Conservation (phyloP, 2,113 vertebrate species). For the Numenius arquata region DNA sequence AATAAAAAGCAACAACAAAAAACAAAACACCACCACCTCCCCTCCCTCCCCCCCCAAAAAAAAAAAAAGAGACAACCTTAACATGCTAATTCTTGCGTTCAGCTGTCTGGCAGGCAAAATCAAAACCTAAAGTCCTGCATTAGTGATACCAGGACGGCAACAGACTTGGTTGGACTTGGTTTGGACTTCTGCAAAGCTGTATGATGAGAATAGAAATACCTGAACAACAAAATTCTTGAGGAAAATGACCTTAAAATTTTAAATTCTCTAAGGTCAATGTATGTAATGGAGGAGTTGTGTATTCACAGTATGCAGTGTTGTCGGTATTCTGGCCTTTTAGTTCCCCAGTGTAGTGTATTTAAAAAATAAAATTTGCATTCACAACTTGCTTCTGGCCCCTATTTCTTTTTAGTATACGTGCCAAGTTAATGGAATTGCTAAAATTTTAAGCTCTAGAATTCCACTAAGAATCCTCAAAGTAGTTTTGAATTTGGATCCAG, state of each 20-base stretch:
- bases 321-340: not conserved
- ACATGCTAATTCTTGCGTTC: not conserved
- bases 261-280: not conserved
- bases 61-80: not conserved
- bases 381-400: not conserved
- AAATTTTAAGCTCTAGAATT: not conserved
- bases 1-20: not conserved
- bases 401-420: not conserved
- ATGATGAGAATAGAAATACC: not conserved
- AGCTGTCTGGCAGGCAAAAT: too few relatives aligned
- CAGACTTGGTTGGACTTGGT: too few relatives aligned
- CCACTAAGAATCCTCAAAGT: not conserved
- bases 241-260: not conserved
- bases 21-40: not conserved
- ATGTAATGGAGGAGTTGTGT: not conserved
- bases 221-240: not conserved
- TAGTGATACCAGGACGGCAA: not conserved
- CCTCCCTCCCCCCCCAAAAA: too few relatives aligned
- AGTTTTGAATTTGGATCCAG: not conserved
- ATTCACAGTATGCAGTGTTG: not conserved
- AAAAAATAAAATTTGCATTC: not conserved
- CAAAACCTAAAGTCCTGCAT: not conserved
- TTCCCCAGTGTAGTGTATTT: not conserved
- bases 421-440: not conserved
- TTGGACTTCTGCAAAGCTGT: not conserved